Conservation (phyloP, 2,888 invertebrate species). For the Pammene aurita region DNA sequence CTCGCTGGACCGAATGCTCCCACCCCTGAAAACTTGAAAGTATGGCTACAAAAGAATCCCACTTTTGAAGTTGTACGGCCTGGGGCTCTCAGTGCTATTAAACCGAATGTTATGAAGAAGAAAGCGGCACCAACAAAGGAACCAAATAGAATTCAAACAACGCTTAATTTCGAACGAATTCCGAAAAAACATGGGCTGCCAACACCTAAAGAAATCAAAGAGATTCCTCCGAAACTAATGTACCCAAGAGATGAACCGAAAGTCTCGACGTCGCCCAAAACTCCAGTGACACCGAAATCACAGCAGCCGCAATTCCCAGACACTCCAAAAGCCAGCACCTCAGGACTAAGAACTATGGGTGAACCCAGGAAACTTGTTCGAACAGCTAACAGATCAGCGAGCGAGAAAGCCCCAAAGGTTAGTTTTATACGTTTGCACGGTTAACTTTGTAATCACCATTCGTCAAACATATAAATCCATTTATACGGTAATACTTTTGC, state of each 20-base stretch:
- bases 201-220: conserved; percentile 54
- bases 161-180: conserved; percentile 75
- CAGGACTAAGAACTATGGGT: conserved; percentile 54
- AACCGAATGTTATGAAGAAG: conserved; percentile 65
- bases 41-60: conserved; percentile 94
- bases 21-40: conserved; percentile 88
- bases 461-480: background rate
- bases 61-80: conserved; percentile 92
- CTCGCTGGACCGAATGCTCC: conserved; percentile 92
- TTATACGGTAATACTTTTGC: background rate
- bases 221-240: conserved; percentile 52
- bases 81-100: conserved; percentile 79
- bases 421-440: background rate
- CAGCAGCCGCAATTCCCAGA: conserved; percentile 55
- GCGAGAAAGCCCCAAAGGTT: conserved; percentile 65
- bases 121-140: conserved; percentile 56
- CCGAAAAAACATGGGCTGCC: conserved; percentile 58
- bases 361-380: conserved; percentile 65
- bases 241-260: conserved; percentile 57
- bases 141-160: conserved; percentile 73
- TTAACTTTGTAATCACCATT: background rate
- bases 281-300: conserved; percentile 48
- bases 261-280: conserved; percentile 52
- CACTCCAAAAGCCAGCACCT: conserved; percentile 66
- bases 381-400: conserved; percentile 55